Evolutionary conservation across 1,140 invertebrate species (phyloP).

Genomic region (Aphidius gifuensis): DNA sequence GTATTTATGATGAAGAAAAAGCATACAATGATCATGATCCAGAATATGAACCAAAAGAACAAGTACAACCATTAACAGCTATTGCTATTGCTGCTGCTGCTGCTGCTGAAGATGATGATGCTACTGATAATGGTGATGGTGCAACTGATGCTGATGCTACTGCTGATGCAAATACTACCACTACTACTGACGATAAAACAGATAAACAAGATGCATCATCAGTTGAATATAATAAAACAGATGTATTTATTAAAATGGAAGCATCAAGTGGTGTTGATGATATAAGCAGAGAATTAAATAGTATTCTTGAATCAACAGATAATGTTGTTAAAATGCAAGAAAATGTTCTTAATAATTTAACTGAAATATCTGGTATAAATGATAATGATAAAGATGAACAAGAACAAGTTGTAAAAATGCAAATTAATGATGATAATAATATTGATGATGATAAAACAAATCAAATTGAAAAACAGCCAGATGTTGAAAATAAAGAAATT

Average conservation of each 20-base stretch:
- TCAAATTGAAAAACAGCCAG: background rate
- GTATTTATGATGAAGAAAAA: constrained; percentile 51
- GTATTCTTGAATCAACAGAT: constrained; percentile 48
- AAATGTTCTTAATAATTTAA: constrained; percentile 44
- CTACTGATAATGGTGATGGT: too few species aligned
- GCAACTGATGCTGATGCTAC: background rate
- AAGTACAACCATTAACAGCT: background rate
- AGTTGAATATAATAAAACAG: constrained; percentile 37
- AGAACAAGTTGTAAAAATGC: background rate
- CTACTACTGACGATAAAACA: background rate
- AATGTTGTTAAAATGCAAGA: constrained; percentile 51
- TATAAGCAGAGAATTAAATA: constrained; percentile 49
- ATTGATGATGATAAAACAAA: background rate
- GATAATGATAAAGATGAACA: constrained; percentile 27
- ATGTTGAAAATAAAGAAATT: constrained; percentile 14
- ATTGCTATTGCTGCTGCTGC: too few species aligned
- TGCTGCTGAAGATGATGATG: too few species aligned
- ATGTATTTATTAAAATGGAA: constrained; percentile 39
- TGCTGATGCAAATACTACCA: background rate
- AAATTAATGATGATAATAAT: background rate
- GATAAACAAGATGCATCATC: background rate
- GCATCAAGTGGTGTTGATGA: constrained; percentile 45
- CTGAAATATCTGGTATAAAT: constrained; percentile 38
- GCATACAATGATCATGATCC: constrained; percentile 41
- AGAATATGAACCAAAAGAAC: constrained; percentile 22